Evolutionary conservation across 2,888 invertebrate species (phyloP), one percentile per base, ranked within the genome.

Genomic region (Heteromurus nitidus): DNA sequence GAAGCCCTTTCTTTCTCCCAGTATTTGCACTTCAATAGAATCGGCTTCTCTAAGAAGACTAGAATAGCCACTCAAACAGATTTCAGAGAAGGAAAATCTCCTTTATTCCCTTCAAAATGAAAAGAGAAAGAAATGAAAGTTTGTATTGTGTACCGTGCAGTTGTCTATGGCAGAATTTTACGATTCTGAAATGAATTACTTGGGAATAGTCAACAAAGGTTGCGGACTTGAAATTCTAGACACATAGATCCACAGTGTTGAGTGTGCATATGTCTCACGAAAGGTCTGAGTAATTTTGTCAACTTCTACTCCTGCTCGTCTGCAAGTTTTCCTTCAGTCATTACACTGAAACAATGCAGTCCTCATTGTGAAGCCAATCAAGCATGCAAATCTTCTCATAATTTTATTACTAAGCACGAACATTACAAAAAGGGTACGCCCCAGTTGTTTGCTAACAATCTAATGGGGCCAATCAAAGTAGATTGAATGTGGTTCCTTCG

Each of bases 21-120:
- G 50, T 64, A 72, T 79, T 79, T 79, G 70, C 72, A 79, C 79
- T 79, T 79, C 55, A 79, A 65, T 79, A 79, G 79, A 65, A 79
- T 79, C 70, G 62, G 44, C 77, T 26, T 42, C 44, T 47, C 58
- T 69, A 20, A 58, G 42, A 30, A 60, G 65, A 31, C 53, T 44
- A 53, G 65, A 36, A 72, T 79, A 65, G 72, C 77, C 69, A 77
- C 77, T 77, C 69, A 69, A 62, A 76, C 58, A 68, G 76, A 69
- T 77, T 77, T 77, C 31, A 3, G 36, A 22, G 42, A 36, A n/a
- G n/a, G 69, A 77, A 77, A 77, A 69, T 77, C n/a, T n/a, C 77
- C 64, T 69, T 69, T 68, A n/a, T n/a, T n/a, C n/a, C n/a, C n/a
- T 73, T 69, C 50, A 44, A 76, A 64, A 76, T 53, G 69, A 69